A percentile compares a stretch with the other conserved stretches of the same genome.
Conservation (phyloP, 2,888 invertebrate species). For the Ophion slaviceki region DNA sequence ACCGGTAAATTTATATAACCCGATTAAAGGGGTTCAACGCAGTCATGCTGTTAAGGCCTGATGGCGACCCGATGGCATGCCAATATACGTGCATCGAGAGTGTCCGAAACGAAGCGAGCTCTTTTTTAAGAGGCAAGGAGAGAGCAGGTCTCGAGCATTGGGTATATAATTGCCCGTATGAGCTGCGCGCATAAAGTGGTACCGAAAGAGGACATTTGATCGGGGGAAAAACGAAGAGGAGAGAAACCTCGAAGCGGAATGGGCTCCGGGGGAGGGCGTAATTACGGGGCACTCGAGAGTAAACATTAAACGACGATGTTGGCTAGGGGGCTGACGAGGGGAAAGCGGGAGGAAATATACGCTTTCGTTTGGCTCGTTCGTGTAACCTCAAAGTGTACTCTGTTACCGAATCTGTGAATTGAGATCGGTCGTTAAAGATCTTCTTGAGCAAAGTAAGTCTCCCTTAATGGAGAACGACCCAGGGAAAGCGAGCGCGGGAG, state of each 20-base stretch:
- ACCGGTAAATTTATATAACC: conserved; percentile 57
- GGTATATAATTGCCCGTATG: conserved; percentile 50
- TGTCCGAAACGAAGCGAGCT: conserved; percentile 24
- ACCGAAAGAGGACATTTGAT: conserved; percentile 8
- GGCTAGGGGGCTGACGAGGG: neutral
- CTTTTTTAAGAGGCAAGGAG: conserved; percentile 7
- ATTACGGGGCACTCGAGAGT: conserved; percentile 56
- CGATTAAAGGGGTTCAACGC: conserved; percentile 57
- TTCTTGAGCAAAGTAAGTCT: conserved; percentile 27
- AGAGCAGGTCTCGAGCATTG: neutral
- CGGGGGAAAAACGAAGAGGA: conserved; percentile 24
- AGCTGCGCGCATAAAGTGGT: conserved; percentile 27
- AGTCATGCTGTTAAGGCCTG: conserved; percentile 51
- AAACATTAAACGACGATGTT: conserved; percentile 58
- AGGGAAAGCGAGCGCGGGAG: neutral
- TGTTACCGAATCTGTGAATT: conserved; percentile 58
- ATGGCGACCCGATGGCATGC: conserved; percentile 40
- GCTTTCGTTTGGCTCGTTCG: conserved; percentile 19
- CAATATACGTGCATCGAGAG: conserved; percentile 50
- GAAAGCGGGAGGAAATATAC: neutral
- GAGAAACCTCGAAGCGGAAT: conserved; percentile 45
- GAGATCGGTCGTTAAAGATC: conserved; percentile 67
- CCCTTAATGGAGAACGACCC: conserved; percentile 37
- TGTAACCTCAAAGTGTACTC: conserved; percentile 6
- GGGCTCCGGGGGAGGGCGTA: conserved; percentile 43